Base-by-base conservation (phyloP, 2,797 vertebrate species). In the Eupleurogrammus muticus region DNA sequence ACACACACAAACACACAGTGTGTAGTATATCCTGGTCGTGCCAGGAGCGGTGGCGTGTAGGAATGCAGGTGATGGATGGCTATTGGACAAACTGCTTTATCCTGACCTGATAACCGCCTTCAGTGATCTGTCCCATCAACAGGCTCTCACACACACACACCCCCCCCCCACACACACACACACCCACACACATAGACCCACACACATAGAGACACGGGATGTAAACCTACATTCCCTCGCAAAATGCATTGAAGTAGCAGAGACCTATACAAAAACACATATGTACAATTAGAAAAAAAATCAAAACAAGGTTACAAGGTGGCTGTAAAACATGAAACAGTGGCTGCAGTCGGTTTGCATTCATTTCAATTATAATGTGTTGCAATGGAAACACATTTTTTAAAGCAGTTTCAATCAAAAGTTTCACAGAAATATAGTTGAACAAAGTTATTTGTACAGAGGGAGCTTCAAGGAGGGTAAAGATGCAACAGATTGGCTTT, bases 11-110 rank as follows among this genome's bases (percentile, higher is more conserved):
- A 50, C 9, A 34, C 12, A 55, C 4, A 63, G 3, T 54, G 51
- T 58, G 49, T 70, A 35, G 52, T 63, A 6, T 23, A 46, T 46
- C 50, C 80, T 85, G 77, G 79, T 80, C 83, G 92, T 93, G 72
- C 92, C 93, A 92, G 92, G 92, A 90, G 68, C 90, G 20, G 70
- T 70, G 74, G 47, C 66, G 72, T 74, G 56, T 48, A 90, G 90
- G 94, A 94, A 94, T 93, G 89, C 75, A 71, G 55, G 82, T 91
- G 91, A 93, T 86, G 83, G 80, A 94, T 91, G 88, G 82, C 72
- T 66, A 47, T 81, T 62, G 82, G 77, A 82, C 85, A 87, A 70
- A 66, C 78, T 75, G 78, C 68, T 80, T 66, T 64, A 79, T 57
- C 75, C 75, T 21, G 4, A 81, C 84, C 81, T 87, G 92, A 93